Conservation (phyloP, 2,888 invertebrate species). For the Xestia c-nigrum region DNA sequence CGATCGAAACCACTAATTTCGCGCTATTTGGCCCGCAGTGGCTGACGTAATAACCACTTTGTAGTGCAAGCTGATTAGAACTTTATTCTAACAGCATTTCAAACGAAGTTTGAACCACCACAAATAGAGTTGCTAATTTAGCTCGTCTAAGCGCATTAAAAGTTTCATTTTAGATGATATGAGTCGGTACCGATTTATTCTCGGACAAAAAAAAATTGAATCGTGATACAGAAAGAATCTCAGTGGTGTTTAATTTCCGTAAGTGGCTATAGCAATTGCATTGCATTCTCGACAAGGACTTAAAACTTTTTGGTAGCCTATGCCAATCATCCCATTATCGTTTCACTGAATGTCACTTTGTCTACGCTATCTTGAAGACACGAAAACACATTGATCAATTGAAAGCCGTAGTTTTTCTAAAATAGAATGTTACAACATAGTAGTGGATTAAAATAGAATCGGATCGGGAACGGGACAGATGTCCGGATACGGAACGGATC, state of each 20-base stretch:
- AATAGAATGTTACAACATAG: conserved; percentile 34
- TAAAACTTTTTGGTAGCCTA: not conserved
- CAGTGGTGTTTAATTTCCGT: not conserved
- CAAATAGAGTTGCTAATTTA: too few species aligned
- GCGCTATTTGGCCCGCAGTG: too few species aligned
- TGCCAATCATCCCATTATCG: not conserved
- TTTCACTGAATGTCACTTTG: not conserved
- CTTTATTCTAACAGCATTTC: too few species aligned
- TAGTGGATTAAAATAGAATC: conserved; percentile 41
- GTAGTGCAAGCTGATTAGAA: too few species aligned
- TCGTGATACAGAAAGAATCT: not conserved
- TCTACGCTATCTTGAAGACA: not conserved
- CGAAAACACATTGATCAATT: not conserved
- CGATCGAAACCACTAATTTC: too few species aligned
- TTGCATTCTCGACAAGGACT: not conserved
- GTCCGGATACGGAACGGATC: conserved; percentile 33
- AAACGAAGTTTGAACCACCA: too few species aligned
- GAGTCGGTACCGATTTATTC: not conserved
- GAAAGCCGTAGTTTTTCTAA: conserved; percentile 2
- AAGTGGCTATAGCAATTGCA: not conserved
- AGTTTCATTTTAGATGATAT: not conserved
- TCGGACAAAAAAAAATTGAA: not conserved
- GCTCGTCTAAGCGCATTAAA: too few species aligned
- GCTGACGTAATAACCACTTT: too few species aligned
- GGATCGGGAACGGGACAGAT: conserved; percentile 33